phyloP scores from a whole-genome alignment of 2,888 invertebrate genomes.

The Stenchaetothrips biformis region DNA sequence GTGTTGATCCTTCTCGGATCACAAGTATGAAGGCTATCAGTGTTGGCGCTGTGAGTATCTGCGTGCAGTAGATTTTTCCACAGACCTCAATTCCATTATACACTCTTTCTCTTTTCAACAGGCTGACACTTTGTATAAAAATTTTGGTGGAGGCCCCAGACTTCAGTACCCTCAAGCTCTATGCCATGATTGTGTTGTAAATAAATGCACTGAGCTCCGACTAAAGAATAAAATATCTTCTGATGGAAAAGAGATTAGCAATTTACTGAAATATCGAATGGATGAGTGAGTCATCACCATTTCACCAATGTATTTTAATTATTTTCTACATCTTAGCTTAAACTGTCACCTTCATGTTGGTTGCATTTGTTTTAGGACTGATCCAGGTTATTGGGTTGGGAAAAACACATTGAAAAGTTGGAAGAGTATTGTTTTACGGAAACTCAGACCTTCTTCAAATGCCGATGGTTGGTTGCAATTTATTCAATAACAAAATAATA shows the following conservation, averaged over 20 bases:
- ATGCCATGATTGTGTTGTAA: constrained; percentile 49
- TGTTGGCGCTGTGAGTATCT: constrained; percentile 41
- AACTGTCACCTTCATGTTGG: not conserved
- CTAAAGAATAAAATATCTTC: constrained; percentile 49
- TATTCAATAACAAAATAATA: not conserved
- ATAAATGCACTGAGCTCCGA: constrained; percentile 48
- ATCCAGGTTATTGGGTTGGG: constrained; percentile 50
- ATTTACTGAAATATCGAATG: constrained; percentile 45
- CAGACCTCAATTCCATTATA: not conserved
- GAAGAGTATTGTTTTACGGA: constrained; percentile 38
- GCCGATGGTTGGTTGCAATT: not conserved
- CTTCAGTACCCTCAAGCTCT: constrained; percentile 44
- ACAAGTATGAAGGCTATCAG: constrained; percentile 49
- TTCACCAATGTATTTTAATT: constrained; percentile 28
- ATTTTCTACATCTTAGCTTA: constrained; percentile 11
- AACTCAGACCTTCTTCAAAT: not conserved
- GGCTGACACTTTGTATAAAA: constrained; percentile 48
- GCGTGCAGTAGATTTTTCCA: constrained; percentile 25
- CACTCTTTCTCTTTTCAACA: constrained; percentile 33
- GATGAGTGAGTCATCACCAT: constrained; percentile 42
- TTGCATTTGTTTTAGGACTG: constrained; percentile 39
- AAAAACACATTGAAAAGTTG: constrained; percentile 53
- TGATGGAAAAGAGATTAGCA: constrained; percentile 50
- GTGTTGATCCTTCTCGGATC: constrained; percentile 48
- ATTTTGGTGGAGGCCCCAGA: constrained; percentile 49